Base-by-base conservation (phyloP, 2,888 invertebrate species). In the Aquatica leii region DNA sequence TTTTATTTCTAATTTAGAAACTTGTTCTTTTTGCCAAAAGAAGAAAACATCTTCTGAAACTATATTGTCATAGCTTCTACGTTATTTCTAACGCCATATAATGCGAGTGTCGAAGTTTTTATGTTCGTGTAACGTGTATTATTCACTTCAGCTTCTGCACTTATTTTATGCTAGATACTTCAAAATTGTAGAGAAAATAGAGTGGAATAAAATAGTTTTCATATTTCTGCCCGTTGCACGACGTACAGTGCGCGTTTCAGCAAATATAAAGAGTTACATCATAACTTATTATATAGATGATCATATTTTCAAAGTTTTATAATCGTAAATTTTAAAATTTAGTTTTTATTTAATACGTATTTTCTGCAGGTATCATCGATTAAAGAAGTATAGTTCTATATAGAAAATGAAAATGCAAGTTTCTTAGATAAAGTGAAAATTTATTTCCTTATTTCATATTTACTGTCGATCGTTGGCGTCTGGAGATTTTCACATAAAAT, bases 401-500 rank as follows among this genome's bases (percentile, higher is more conserved):
- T 31, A 51, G 48, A 37, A 54, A 60, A 60, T 60, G 52, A 53
- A 59, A 52, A 59, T 59, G 53, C 52, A 52, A 58, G 37, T 24
- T 37, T 20, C 59, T 61, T 55, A 56, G 54, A 61, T 55, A 56
- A 50, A 61, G 49, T 24, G 57, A 58, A 52, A 62, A 57, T 62
- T 57, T 57, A 57, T 62, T 57, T 52, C 57, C 63, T 43, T 50
- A 59, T 59, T 64, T 51, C 59, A 64, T 59, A 64, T 64, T 64
- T 69, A 57, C 62, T 57, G 52, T 61, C 59, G 58, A 64, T 67
- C 53, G 60, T 50, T 55, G 62, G 67, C 59, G 68, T 69, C 71
- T 69, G 70, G 70, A 68, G 68, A 71, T 64, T 66, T 68, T 69
- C 69, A 65, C 70, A 64, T 71, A 70, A 71, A 71, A 70, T 70